Conservation (phyloP, 1,140 invertebrate species). For the Drosophila guanche region DNA sequence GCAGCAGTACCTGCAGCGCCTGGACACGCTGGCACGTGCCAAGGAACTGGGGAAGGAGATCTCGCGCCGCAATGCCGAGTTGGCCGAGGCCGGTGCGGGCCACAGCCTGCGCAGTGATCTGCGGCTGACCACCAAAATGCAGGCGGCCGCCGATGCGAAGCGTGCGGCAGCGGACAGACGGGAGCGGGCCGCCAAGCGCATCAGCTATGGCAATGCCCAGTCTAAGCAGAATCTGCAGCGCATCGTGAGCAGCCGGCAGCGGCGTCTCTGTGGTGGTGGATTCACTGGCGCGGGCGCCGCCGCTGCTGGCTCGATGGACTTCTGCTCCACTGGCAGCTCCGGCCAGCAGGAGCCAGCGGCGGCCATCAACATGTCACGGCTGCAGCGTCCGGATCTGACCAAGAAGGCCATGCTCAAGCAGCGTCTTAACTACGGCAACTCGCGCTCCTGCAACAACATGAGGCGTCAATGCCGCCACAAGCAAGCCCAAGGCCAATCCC, state of each 20-base stretch:
- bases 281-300: background rate
- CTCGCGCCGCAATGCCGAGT: constrained; percentile 60
- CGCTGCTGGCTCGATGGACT: too few species aligned
- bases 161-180: constrained; percentile 53
- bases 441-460: constrained; percentile 45
- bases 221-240: constrained; percentile 68
- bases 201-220: constrained; percentile 69
- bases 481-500: background rate
- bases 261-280: background rate
- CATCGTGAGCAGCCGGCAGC: constrained; percentile 16
- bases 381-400: constrained; percentile 16
- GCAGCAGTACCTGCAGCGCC: constrained; percentile 39
- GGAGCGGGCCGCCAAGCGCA: constrained; percentile 62
- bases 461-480: background rate
- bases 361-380: background rate
- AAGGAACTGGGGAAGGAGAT: constrained; percentile 66
- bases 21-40: constrained; percentile 51
- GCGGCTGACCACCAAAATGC: constrained; percentile 48
- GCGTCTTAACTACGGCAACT: constrained; percentile 52
- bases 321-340: background rate
- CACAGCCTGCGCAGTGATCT: constrained; percentile 39
- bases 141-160: constrained; percentile 36
- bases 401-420: constrained; percentile 45
- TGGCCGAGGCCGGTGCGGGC: constrained; percentile 32
- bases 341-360: background rate